These are phyloP conservation scores for Amphiura filiformis DNA, from an alignment of 35 echinoderm and acorn worm genomes.

Conservation along the genomic window DNA sequence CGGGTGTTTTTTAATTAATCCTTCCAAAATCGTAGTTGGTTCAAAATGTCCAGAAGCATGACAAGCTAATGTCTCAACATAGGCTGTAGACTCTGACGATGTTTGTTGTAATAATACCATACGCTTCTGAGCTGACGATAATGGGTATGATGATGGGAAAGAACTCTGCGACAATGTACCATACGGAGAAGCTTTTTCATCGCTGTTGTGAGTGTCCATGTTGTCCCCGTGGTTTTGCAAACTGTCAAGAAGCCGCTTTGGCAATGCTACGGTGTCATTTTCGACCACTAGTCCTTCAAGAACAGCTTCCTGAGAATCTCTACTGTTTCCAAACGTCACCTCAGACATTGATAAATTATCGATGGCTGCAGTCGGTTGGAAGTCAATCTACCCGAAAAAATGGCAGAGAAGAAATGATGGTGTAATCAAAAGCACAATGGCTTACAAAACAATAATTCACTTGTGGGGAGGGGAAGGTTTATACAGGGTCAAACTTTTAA, in stretches of 20 bases:
- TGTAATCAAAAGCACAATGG: no score
- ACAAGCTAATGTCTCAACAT: not conserved
- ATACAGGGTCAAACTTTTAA: no score
- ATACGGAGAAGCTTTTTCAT: not conserved
- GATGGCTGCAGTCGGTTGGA: not conserved
- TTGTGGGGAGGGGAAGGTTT: no score
- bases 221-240: not conserved
- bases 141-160: not conserved
- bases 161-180: not conserved
- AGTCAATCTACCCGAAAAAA: no score
- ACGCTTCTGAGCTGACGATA: not conserved
- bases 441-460: no score
- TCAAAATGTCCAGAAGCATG: not conserved
- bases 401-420: no score
- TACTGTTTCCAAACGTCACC: not conserved
- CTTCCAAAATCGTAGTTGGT: not conserved
- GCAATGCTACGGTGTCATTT: not conserved
- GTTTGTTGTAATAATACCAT: conserved; percentile 17
- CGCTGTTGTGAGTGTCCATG: not conserved
- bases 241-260: not conserved
- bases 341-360: not conserved
- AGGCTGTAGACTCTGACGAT: not conserved
- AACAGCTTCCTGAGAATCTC: not conserved
- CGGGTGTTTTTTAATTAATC: not conserved
- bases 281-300: not conserved